phyloP scores from a whole-genome alignment of 2,797 vertebrate genomes.

The Sebastes matsubarae region DNA sequence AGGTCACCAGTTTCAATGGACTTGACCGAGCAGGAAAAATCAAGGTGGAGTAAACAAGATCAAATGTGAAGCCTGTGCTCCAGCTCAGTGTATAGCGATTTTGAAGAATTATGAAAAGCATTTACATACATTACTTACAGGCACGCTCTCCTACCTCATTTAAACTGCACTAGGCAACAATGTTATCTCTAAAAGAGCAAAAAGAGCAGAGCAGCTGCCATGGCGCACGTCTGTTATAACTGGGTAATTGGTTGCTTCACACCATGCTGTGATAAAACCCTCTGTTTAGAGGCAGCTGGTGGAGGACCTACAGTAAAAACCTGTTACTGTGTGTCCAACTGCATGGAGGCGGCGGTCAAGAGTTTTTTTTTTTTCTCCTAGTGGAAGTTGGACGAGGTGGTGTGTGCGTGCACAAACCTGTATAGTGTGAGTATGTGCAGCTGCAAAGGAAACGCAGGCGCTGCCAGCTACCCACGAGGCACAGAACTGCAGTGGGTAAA shows the following conservation, averaged over 20 bases:
- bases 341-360: conserved; percentile 14
- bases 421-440: background rate
- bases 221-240: conserved; percentile 23
- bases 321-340: conserved; percentile 19
- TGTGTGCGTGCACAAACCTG: background rate
- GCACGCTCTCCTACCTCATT: background rate
- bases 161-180: conserved; percentile 2
- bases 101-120: background rate
- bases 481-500: conserved; percentile 21
- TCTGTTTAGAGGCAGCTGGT: conserved; percentile 43
- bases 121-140: background rate
- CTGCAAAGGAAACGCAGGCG: conserved; percentile 13
- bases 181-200: conserved; percentile 17
- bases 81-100: background rate
- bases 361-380: background rate
- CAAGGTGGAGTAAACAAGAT: background rate
- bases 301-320: conserved; percentile 29
- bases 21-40: background rate
- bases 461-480: conserved; percentile 2
- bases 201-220: conserved; percentile 33
- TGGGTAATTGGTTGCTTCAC: conserved; percentile 49
- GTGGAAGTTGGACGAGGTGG: background rate
- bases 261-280: conserved; percentile 57
- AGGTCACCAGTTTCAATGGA: conserved; percentile 36
- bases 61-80: background rate